Percentiles rank a stretch among this genome's conserved stretches.
These are phyloP conservation scores for Cetonia aurata DNA, from an alignment of 2,888 invertebrate species.

Conservation along the genomic window DNA sequence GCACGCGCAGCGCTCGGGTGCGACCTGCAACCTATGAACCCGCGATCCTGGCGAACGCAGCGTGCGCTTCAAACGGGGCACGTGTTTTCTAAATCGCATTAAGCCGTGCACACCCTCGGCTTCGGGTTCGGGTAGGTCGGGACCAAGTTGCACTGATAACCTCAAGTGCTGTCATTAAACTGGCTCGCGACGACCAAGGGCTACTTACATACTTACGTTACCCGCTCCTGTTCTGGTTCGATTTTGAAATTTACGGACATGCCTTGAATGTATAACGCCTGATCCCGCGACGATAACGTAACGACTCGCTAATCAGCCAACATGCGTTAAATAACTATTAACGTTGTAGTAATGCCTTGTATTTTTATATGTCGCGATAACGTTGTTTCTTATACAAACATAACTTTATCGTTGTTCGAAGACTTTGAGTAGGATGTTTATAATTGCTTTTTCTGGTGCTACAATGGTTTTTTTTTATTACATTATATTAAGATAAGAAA, in stretches of 20 bases:
- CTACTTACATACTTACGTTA: background rate
- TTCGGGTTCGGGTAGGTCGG: slow-evolving; percentile 42
- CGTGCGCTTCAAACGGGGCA: slow-evolving; percentile 41
- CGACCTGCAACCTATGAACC: slow-evolving; percentile 43
- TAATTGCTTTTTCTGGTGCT: background rate
- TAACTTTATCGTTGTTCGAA: background rate
- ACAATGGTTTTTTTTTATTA: too few species aligned
- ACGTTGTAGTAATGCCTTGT: too few species aligned
- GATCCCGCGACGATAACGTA: slow-evolving; percentile 1
- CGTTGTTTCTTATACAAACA: too few species aligned
- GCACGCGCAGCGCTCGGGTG: slow-evolving; percentile 43
- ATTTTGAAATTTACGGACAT: background rate
- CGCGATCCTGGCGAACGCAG: slow-evolving; percentile 44
- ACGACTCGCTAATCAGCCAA: too few species aligned
- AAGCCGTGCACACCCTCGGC: slow-evolving; percentile 40
- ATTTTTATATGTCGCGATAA: too few species aligned
- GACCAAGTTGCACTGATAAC: slow-evolving; percentile 38
- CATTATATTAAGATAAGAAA: too few species aligned
- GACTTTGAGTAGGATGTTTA: background rate
- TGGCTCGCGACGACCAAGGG: slow-evolving; percentile 10
- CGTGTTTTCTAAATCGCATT: slow-evolving; percentile 45
- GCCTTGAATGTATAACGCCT: background rate
- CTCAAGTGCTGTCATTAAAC: slow-evolving; percentile 23
- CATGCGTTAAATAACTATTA: too few species aligned
- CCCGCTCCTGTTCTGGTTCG: too few species aligned